phyloP scores from a whole-genome alignment of 2,797 vertebrate genomes.

The Trichosurus vulpecula region DNA sequence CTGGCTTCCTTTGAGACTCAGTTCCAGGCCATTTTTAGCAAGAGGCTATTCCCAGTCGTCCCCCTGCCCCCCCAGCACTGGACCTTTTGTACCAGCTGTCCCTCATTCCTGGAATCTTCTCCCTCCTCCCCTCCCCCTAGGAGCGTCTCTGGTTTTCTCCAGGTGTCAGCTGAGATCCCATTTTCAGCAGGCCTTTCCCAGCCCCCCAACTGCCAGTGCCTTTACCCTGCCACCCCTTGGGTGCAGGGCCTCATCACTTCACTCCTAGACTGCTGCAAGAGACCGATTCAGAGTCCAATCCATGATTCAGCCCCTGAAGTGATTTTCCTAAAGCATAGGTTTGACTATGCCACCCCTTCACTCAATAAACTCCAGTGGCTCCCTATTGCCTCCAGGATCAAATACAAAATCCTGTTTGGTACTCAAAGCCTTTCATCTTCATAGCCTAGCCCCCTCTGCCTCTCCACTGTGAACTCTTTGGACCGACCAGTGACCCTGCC shows the following conservation, averaged over 20 bases:
- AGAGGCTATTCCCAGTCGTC: neutral
- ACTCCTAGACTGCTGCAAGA: neutral
- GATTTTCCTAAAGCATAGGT: neutral
- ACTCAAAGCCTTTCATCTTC: neutral
- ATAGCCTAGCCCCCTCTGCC: neutral
- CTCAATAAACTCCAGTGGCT: neutral
- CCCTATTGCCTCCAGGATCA: neutral
- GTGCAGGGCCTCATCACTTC: no score
- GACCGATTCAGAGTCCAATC: accelerated
- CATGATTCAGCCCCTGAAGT: neutral
- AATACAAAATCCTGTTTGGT: neutral
- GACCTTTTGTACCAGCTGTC: neutral
- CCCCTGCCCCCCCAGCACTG: neutral
- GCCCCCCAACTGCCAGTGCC: neutral
- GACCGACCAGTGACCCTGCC: neutral
- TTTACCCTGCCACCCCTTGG: neutral
- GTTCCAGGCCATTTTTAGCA: neutral
- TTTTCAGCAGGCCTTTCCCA: neutral
- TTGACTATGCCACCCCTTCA: neutral
- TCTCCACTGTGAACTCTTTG: neutral
- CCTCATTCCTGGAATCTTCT: neutral
- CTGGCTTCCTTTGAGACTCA: neutral
- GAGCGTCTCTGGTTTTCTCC: neutral
- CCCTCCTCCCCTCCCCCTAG: neutral
- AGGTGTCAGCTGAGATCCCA: neutral